These are phyloP conservation scores for Haliclona indistincta DNA, from an alignment of 37 sponge, comb jelly and placozoan genomes.

Conservation along the genomic window DNA sequence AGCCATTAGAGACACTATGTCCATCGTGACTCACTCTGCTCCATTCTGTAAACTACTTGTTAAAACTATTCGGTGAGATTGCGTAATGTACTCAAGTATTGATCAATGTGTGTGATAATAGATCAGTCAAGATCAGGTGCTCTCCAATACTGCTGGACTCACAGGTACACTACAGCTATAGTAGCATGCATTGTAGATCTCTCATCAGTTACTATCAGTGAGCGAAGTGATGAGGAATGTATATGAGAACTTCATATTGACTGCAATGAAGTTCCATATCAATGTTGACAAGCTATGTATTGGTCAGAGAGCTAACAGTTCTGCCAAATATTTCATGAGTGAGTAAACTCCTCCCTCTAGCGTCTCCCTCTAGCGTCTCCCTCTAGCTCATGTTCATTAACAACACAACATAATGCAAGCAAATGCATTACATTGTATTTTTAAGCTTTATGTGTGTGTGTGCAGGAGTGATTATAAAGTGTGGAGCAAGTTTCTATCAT, in stretches of 20 bases:
- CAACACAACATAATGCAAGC: too few relatives aligned
- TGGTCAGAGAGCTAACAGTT: not conserved
- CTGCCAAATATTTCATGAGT: conserved; percentile 10
- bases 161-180: conserved; percentile 7
- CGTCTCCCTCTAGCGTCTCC: not conserved
- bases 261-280: conserved; percentile 48
- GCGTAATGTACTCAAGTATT: not conserved
- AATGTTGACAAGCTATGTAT: conserved; percentile 16
- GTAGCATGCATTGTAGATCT: not conserved
- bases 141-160: conserved; percentile 46
- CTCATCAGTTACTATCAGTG: conserved; percentile 21
- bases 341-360: not conserved
- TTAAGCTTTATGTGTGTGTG: not conserved
- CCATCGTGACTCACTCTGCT: conserved; percentile 16
- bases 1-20: conserved; percentile 54
- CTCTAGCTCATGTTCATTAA: too few relatives aligned
- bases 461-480: not conserved
- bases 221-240: conserved; percentile 27
- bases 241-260: conserved; percentile 51
- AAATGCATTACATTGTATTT: too few relatives aligned
- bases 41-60: conserved; percentile 31
- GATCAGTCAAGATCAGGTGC: conserved; percentile 39
- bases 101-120: not conserved
- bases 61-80: conserved; percentile 13
- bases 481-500: not conserved